Evolutionary conservation across 2,797 vertebrate species (phyloP).

Genomic region (Anabas testudineus): DNA sequence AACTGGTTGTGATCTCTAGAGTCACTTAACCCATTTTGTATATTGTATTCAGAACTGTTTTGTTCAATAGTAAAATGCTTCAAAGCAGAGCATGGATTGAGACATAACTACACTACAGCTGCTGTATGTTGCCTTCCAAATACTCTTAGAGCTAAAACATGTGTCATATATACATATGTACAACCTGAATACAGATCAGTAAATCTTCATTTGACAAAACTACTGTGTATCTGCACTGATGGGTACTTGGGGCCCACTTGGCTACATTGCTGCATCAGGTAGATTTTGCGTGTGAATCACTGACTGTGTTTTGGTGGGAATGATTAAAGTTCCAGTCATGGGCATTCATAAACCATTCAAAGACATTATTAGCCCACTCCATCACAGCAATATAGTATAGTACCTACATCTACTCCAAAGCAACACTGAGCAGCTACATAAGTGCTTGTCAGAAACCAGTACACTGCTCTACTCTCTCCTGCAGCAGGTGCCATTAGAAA

Average conservation of each 20-base stretch:
- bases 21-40: background rate
- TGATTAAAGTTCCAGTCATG: conserved; percentile 17
- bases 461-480: conserved; percentile 7
- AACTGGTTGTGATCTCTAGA: background rate
- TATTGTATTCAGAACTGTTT: conserved; percentile 5
- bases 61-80: background rate
- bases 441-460: conserved; percentile 17
- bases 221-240: background rate
- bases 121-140: conserved; percentile 2
- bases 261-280: no score
- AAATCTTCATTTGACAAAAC: background rate
- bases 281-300: no score
- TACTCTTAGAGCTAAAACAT: background rate
- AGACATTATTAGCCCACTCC: conserved; percentile 12
- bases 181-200: no score
- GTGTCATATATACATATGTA: background rate
- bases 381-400: conserved; percentile 11
- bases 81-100: background rate
- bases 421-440: conserved; percentile 7
- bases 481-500: conserved; percentile 15
- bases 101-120: background rate
- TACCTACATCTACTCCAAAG: conserved; percentile 15
- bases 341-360: conserved; percentile 15
- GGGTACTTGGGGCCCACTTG: no score
- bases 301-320: conserved; percentile 15